Conservation (phyloP, 2,113 vertebrate species). For the Calyptomena viridis region DNA sequence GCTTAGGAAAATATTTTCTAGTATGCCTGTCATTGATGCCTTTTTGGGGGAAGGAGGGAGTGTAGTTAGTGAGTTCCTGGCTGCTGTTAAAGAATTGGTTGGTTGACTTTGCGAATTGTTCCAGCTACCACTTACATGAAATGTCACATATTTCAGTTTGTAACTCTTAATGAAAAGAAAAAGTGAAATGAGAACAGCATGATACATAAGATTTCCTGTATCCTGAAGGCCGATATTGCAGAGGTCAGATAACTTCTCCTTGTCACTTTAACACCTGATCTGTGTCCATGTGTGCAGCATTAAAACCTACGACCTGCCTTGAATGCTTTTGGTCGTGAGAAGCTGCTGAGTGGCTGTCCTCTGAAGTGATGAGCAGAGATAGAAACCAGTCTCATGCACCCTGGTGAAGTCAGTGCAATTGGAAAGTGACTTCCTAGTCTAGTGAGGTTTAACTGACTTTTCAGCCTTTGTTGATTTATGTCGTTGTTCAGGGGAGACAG, state of each 20-base stretch:
- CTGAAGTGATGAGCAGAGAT: background rate
- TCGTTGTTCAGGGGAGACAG: background rate
- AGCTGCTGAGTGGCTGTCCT: background rate
- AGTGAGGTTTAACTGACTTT: background rate
- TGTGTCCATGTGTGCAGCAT: background rate
- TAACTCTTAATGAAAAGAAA: background rate
- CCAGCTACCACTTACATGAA: background rate
- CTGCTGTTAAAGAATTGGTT: background rate
- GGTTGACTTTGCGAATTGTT: background rate
- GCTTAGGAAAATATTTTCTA: background rate
- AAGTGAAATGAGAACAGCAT: background rate
- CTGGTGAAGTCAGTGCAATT: background rate
- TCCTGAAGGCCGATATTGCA: background rate
- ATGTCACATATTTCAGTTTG: background rate
- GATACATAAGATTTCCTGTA: background rate
- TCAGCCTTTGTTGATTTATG: background rate
- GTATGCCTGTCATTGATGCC: background rate
- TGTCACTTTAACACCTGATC: fast-evolving
- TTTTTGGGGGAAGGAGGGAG: fast-evolving
- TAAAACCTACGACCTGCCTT: background rate
- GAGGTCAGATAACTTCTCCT: background rate
- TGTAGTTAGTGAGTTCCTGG: background rate
- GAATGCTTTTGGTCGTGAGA: background rate
- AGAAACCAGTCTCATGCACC: background rate
- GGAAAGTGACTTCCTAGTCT: background rate